Base-by-base conservation (phyloP, 1,140 invertebrate species). In the Palaemon carinicauda region DNA sequence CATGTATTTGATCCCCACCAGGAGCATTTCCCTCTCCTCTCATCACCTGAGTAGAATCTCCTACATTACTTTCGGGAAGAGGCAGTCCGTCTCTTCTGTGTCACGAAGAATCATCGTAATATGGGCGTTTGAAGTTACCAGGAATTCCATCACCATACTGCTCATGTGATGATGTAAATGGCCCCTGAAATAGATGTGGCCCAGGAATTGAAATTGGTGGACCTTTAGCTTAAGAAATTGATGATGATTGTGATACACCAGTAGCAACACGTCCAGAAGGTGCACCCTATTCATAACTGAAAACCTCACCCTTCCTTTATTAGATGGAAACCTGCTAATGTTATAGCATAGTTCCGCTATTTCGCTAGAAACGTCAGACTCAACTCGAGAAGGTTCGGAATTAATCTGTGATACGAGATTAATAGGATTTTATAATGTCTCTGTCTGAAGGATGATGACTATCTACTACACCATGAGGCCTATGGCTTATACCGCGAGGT, bases 91-190 rank as follows among this genome's bases (percentile, higher is more conserved):
- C 82, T 50, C 73, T 75, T 15, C 82, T n/a, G n/a, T n/a, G 15
- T 51, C 31, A 33, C 27, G 50, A 84, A n/a, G 75, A 24, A 52
- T 86, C 84, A 54, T 86, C 84, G 74, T 71, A 86, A 80, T 80
- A 86, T 15, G 80, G 84, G 17, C 84, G 84, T 50, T 86, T 86
- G 77, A 60, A 84, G 51, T 83, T 75, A 53, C 77, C 29, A 69
- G 52, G 27, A 53, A 56, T 54, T 73, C 80, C 84, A 53, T 86
- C 84, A 41, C 77, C 31, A 80, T 86, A 86, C 10, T 86, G 84
- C 24, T 80, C 77, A 54, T 79, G 80, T 0, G 84, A 27, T 51
- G 82, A 51, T n/a, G 84, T 31, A 80, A 86, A 86, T 54, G 84
- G 69, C 50, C 80, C 77, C 31, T 77, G 84, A 54, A 86, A 86